Base-by-base conservation (phyloP, 2,113 vertebrate species). In the Caranx ignobilis region DNA sequence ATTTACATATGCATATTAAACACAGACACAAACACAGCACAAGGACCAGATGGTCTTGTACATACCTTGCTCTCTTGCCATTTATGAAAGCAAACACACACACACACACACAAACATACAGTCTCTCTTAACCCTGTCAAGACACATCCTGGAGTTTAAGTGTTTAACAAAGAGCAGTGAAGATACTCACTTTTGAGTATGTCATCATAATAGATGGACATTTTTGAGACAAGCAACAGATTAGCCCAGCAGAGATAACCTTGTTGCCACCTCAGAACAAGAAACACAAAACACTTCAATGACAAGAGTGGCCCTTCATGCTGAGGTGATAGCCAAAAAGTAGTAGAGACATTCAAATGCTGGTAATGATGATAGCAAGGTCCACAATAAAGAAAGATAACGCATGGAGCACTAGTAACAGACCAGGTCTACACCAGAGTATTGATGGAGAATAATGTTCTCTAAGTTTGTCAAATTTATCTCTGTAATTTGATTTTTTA, bases 1-100 rank as follows among this genome's bases (percentile, higher is more conserved):
- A 77, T 81, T 88, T 75, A 59, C 55, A 88, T 68, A 83, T 71
- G 32, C 75, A 81, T 74, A 68, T 80, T 72, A 43, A 77, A 26
- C 26, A 26, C 26, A 26, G 64, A 31, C 9, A 39, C 19, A 56
- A 3, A 56, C 11, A 35, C 70, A 19, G 60, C 56, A 54, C 35
- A 59, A 47, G 41, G 31, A 57, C 54, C 84, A 85, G 72, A 87
- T 89, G 81, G 72, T 68, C 56, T 15, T 66, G 26, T 41, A 43
- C 55, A 50, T 56, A 37, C 19, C 39, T 61, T 35, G 34, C 43
- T 60, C 62, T 37, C 41, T 65, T 81, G 65, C 67, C 48, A 48
- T 71, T 60, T 1, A 6, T 69, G 52, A 60, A 63, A 65, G 11
- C 50, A 54, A 43, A 26, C 26, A 26, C 26, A 26, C 26, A 68